Percentiles rank a stretch among this genome's conserved stretches.
Conservation (phyloP, 2,113 vertebrate species). For the Platysteira castanea region DNA sequence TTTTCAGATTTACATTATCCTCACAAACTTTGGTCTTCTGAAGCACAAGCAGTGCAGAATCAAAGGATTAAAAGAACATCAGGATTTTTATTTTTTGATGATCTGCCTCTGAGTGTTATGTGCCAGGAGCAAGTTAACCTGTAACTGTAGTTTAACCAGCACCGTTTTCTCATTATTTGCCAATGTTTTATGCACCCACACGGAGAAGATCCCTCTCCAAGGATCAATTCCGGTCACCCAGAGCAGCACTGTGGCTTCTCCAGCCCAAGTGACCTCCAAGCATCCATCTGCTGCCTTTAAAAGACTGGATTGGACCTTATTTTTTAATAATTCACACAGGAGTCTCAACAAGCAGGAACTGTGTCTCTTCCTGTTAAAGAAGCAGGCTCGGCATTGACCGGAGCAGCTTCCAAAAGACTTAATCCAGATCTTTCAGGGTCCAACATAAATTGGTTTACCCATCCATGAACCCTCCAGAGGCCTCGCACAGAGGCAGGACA, state of each 20-base stretch:
- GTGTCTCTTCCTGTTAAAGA: not conserved
- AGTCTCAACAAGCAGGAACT: not conserved
- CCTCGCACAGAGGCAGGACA: not conserved
- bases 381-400: not conserved
- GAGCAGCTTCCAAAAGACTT: not conserved
- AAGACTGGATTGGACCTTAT: not conserved
- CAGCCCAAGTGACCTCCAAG: not conserved
- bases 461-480: not conserved
- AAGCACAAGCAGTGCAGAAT: not conserved
- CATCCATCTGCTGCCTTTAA: slow-evolving; percentile 14
- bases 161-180: not conserved
- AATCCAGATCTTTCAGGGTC: not conserved
- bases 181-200: not conserved
- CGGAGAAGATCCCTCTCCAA: not conserved
- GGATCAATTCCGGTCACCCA: not conserved
- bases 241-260: not conserved
- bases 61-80: slow-evolving; percentile 16
- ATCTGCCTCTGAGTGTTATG: not conserved
- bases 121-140: slow-evolving; percentile 43
- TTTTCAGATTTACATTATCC: not conserved
- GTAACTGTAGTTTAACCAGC: slow-evolving; percentile 34
- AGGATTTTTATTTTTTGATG: not conserved
- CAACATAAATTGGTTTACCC: not conserved
- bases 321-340: slow-evolving; percentile 34
- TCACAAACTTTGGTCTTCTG: not conserved